Base-by-base conservation (phyloP, 2,888 invertebrate species). In the Pandemis heparana region DNA sequence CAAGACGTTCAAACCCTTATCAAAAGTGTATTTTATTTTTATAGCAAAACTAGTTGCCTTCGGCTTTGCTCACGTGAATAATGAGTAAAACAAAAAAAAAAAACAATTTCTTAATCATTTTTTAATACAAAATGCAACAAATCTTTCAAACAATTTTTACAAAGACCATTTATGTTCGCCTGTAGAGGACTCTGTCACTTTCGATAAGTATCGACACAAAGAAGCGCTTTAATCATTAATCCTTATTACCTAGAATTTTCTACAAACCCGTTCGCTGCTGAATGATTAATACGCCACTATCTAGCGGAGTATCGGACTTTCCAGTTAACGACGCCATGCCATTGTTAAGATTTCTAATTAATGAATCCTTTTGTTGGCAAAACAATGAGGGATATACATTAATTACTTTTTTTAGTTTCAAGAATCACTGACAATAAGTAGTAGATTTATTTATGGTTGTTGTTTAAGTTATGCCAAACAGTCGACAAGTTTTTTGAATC, bases 291-390 rank as follows among this genome's bases (percentile, higher is more conserved):
- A 65, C 16, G 41, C 48, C 65, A 65, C 74, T 74, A 70, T 74
- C 74, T 63, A 32, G 23, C 23, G 23, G 53, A 67, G 73, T 72
- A 72, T 72, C 72, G 68, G 67, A 74, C 68, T 70, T 69, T 74
- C 65, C 65, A 70, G 65, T 60, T 18, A 69, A 69, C 68, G 69
- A 74, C 68, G 69, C 69, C 65, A 65, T 74, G 69, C 69, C 65
- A 65, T 74, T 74, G 74, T 74, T 67, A 74, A 74, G 69, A 74
- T 74, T 70, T 65, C 61, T 70, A 74, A 74, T 74, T 74, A 74
- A 74, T 74, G 74, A 74, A 73, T 74, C 65, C 74, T 60, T 74
- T 74, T 74, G 74, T 74, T 12, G 32, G 41, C 60, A 60, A 74
- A 65, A 74, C 70, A 74, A 70, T 53, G 61, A 43, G 61, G 65